These are phyloP conservation scores for Castor canadensis DNA, from an alignment of 2,113 vertebrate genomes.

Conservation along the genomic window DNA sequence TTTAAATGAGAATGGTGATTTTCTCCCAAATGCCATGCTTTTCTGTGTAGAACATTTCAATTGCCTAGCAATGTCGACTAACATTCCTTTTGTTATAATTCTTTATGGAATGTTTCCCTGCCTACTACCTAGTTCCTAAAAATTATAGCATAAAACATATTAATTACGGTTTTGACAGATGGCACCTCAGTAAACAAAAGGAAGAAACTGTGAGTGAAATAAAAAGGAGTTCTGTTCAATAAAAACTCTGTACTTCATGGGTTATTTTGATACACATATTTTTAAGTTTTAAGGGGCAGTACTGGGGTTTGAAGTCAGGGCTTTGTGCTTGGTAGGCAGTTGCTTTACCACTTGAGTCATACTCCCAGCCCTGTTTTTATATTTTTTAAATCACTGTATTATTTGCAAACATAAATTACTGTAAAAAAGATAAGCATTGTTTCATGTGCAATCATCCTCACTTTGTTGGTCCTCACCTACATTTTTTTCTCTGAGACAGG, in stretches of 20 bases:
- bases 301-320: no score
- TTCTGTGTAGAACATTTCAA: slow-evolving; percentile 39
- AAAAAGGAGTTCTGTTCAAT: not conserved
- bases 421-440: not conserved
- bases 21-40: not conserved
- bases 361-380: no score
- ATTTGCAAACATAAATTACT: not conserved
- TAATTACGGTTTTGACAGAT: slow-evolving; percentile 51
- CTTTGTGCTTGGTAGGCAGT: no score
- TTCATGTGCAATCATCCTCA: not conserved
- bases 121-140: slow-evolving; percentile 44
- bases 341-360: no score
- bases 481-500: not conserved
- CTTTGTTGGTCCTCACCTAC: not conserved
- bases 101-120: slow-evolving; percentile 41
- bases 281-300: no score
- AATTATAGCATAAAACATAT: not conserved
- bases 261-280: not conserved
- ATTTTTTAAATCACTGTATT: not conserved
- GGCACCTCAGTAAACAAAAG: slow-evolving; percentile 36
- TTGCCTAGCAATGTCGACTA: slow-evolving; percentile 63
- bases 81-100: slow-evolving; percentile 59
- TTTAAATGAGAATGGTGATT: not conserved
- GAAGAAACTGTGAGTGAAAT: slow-evolving; percentile 49
- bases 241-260: not conserved